These are phyloP conservation scores for Emydura subglobosa DNA, from an alignment of 2,113 vertebrate genomes.

Conservation along the genomic window DNA sequence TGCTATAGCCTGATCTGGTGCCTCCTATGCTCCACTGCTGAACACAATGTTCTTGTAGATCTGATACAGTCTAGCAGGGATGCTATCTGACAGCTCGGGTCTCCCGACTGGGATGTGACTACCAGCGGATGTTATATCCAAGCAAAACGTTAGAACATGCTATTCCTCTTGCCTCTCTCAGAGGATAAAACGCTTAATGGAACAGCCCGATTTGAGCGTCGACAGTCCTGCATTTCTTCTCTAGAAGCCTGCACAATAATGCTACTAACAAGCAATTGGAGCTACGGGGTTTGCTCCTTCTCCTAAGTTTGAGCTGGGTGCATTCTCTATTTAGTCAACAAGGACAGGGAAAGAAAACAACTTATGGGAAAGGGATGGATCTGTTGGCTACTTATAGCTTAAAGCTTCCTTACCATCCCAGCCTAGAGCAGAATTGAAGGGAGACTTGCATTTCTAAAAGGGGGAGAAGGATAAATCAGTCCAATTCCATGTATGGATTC, in stretches of 20 bases:
- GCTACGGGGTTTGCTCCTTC: constrained; percentile 15
- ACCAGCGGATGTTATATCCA: background rate
- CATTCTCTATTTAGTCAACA: constrained; percentile 38
- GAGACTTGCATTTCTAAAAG: background rate
- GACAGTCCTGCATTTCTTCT: background rate
- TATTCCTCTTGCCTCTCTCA: constrained; percentile 14
- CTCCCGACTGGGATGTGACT: constrained; percentile 36
- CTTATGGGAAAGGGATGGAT: constrained; percentile 73
- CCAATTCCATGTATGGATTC: background rate
- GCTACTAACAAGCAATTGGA: background rate
- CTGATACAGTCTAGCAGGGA: constrained; percentile 37
- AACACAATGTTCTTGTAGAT: background rate
- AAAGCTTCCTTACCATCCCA: background rate
- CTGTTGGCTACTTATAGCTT: background rate
- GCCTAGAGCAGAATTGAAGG: background rate
- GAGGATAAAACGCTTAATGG: background rate
- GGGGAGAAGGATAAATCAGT: background rate
- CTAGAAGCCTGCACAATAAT: background rate
- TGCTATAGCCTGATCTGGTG: background rate
- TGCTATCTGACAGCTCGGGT: constrained; percentile 38
- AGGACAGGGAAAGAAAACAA: constrained; percentile 61
- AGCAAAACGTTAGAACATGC: background rate
- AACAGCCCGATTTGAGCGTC: constrained; percentile 13
- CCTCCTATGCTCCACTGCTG: constrained; percentile 7
- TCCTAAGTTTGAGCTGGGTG: constrained; percentile 73